phyloP scores from a whole-genome alignment of 2,797 vertebrate species.

The Eulemur rubriventer region DNA sequence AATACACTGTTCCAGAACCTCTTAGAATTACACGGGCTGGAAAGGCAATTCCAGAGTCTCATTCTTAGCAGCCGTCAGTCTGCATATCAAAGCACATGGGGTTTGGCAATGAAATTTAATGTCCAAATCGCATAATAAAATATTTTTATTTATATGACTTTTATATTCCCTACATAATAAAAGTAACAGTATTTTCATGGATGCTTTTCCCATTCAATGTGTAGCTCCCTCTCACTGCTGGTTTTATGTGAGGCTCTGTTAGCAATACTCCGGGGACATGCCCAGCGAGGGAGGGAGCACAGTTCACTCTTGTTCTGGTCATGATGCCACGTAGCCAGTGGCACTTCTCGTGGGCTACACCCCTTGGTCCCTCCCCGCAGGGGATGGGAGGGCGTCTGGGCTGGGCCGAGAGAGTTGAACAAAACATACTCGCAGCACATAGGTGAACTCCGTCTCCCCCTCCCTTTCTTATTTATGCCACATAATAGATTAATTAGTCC shows the following conservation, averaged over 20 bases:
- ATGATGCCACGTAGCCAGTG: not conserved
- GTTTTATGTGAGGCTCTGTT: not conserved
- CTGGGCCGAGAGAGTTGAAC: not conserved
- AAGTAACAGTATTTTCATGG: not conserved
- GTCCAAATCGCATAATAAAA: constrained; percentile 47
- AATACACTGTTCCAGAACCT: not conserved
- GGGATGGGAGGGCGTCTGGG: not conserved
- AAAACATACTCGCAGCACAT: not conserved
- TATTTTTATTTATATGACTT: constrained; percentile 59
- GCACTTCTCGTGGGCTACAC: too few relatives aligned
- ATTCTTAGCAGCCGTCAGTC: not conserved
- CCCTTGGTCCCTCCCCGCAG: not conserved
- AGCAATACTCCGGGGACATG: not conserved
- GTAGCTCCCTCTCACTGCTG: not conserved
- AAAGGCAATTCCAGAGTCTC: not conserved
- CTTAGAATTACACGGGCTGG: not conserved
- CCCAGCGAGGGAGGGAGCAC: not conserved
- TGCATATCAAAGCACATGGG: not conserved
- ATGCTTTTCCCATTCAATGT: not conserved
- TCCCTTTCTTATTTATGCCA: not conserved
- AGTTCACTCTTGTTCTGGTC: not conserved
- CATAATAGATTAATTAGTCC: not conserved
- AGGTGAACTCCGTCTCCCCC: not conserved
- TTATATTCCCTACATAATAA: constrained; percentile 27
- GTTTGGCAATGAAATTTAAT: constrained; percentile 28